These are phyloP conservation scores for Cyclophora albipunctata DNA, from an alignment of 2,888 invertebrate genomes.

Conservation along the genomic window DNA sequence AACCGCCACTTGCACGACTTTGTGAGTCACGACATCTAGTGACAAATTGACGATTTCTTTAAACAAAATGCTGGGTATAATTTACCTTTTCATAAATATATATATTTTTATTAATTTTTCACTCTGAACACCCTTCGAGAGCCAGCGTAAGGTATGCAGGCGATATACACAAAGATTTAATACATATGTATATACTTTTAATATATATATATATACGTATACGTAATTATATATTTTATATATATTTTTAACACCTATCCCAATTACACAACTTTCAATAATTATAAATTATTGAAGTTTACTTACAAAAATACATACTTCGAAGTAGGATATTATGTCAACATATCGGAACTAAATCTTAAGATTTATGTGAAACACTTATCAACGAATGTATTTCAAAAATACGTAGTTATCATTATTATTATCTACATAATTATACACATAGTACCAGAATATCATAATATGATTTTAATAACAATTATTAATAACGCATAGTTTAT, in stretches of 20 bases:
- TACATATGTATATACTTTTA: constrained; percentile 25
- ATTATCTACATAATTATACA: too few relatives aligned
- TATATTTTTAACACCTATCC: constrained; percentile 1
- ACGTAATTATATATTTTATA: constrained; percentile 1
- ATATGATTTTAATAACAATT: constrained; percentile 1
- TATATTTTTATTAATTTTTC: neutral
- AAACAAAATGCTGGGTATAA: too few relatives aligned
- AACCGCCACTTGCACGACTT: too few relatives aligned
- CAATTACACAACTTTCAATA: neutral
- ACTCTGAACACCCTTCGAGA: constrained; percentile 37
- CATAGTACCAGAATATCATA: too few relatives aligned
- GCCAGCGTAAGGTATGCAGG: constrained; percentile 37
- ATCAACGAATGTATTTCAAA: constrained; percentile 20
- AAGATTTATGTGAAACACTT: constrained; percentile 1
- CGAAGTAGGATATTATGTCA: too few relatives aligned
- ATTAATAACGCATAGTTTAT: constrained; percentile 5
- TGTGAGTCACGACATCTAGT: too few relatives aligned
- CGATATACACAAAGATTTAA: constrained; percentile 41
- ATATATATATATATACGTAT: constrained; percentile 30
- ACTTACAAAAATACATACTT: neutral
- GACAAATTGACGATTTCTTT: too few relatives aligned
- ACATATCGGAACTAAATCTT: too few relatives aligned
- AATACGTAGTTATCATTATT: constrained; percentile 12
- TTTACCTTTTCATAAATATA: too few relatives aligned
- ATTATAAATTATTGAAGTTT: neutral